phyloP scores from a whole-genome alignment of 1,140 invertebrate species.

The Liolophura sinensis region DNA sequence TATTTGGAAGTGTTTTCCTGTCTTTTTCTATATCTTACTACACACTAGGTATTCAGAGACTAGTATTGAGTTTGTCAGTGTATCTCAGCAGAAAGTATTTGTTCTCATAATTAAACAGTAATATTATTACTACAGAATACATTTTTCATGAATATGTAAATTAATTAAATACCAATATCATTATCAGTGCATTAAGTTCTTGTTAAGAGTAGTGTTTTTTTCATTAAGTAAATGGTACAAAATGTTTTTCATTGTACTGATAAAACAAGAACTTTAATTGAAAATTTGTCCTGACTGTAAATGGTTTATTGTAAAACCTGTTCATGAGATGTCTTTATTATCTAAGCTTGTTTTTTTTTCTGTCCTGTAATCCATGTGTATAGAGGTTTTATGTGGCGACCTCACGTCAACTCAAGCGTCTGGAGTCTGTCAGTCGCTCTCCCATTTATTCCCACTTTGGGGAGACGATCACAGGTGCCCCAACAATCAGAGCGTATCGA shows the following conservation, averaged over 20 bases:
- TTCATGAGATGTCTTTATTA: neutral
- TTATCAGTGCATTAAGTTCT: neutral
- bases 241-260: neutral
- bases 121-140: no score
- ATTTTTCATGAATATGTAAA: no score
- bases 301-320: neutral
- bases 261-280: neutral
- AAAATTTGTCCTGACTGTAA: neutral
- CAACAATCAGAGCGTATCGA: slow-evolving; percentile 52
- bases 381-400: slow-evolving; percentile 94
- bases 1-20: no score
- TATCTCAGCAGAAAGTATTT: no score
- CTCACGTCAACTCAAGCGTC: slow-evolving; percentile 89
- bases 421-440: slow-evolving; percentile 95
- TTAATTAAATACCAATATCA: neutral
- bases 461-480: slow-evolving; percentile 68
- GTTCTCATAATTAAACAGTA: no score
- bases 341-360: neutral
- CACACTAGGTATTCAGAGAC: no score
- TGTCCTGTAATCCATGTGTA: slow-evolving; percentile 24
- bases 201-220: neutral
- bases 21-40: no score
- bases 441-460: slow-evolving; percentile 99
- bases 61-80: no score
- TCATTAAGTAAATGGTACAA: neutral